Evolutionary conservation across 1,140 invertebrate genomes (phyloP), one percentile per base, ranked within the genome.

Genomic region (Eurytemora carolleeae): DNA sequence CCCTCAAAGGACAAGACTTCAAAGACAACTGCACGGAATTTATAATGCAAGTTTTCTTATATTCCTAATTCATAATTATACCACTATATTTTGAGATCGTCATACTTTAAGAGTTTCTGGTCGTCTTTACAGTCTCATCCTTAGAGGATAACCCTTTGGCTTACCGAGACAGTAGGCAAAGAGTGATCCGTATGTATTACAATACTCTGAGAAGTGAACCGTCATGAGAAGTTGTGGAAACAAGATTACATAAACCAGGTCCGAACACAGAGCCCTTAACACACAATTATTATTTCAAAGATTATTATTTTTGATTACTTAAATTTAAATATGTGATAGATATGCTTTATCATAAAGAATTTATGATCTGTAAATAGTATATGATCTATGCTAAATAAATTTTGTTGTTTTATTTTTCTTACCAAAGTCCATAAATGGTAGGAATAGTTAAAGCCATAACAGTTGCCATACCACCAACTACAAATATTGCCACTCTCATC

Each of bases 211-310:
- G 73, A 81, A 81, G 69, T 87, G 82, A 15, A 87, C 76, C n/a
- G 86, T 81, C 54, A 80, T 79, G n/a, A 86, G 71, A 1, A 88
- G 74, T 75, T 87, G 85, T 0, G 85, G 86, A 68, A 88, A 87
- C 16, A 88, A 74, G 57, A 87, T 80, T 24, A 86, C 84, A 71
- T 85, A 88, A 31, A 85, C 82, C 31, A 87, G 70, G 71, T 87
- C 85, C 15, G 83, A 81, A 67, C 81, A 84, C 59, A 87, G 71
- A 66, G 80, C 81, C 66, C 78, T 78, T 66, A 19, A 68, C 71
- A 26, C 52, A 20, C 64, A 60, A 57, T 31, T 56, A 60, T 1
- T 22, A 2, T n/a, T n/a, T n/a, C n/a, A n/a, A n/a, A n/a, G n/a
- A n/a, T n/a, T n/a, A n/a, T 61, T 55, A 17, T 20, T 25, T 53